Conservation (phyloP, 1,140 invertebrate genomes). For the Pararge aegeria region DNA sequence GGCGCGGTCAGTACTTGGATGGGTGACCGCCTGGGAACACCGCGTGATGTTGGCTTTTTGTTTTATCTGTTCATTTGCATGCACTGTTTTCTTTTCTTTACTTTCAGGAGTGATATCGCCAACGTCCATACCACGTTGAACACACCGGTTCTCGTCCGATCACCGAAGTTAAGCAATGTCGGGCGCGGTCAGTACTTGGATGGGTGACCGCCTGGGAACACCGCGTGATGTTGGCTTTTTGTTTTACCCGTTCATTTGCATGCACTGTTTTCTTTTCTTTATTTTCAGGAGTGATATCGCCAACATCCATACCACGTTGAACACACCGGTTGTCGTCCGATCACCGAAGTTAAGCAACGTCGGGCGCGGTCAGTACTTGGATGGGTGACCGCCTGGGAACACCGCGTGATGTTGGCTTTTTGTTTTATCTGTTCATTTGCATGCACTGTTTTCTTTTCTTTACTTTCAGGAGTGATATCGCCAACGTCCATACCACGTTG, state of each 20-base stretch:
- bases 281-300: background rate
- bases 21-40: conserved; percentile 38
- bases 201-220: conserved; percentile 39
- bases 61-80: background rate
- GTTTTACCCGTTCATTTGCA: background rate
- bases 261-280: background rate
- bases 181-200: conserved; percentile 38
- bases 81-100: background rate
- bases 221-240: conserved; percentile 37
- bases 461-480: background rate
- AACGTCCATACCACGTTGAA: conserved; percentile 49
- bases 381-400: no score
- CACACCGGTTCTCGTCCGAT: conserved; percentile 42
- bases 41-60: conserved; percentile 36
- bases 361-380: no score
- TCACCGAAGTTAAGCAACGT: conserved; percentile 39
- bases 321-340: conserved; percentile 45
- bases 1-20: conserved; percentile 39
- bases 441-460: background rate
- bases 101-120: conserved; percentile 10
- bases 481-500: conserved; percentile 33
- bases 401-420: no score
- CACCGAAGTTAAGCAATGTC: conserved; percentile 38
- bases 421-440: no score
- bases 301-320: conserved; percentile 32